Conservation (phyloP, 2,797 vertebrate genomes). For the Halcyon leucocephala region DNA sequence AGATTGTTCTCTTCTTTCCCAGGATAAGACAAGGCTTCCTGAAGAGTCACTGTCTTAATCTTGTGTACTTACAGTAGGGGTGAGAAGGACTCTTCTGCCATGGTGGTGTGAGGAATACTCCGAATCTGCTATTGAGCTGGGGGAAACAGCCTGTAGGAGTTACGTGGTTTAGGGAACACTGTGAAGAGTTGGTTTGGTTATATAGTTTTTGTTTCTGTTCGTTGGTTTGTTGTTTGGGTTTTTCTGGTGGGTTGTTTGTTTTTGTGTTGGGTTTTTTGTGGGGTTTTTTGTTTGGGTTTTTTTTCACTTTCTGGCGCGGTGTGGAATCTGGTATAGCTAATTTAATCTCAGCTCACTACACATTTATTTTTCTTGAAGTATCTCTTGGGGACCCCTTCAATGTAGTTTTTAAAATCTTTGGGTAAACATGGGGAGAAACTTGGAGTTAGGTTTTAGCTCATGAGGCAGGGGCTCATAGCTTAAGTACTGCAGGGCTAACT, state of each 20-base stretch:
- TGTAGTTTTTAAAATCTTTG: background rate
- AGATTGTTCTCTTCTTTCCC: background rate
- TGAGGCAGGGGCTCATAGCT: background rate
- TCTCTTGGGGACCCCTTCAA: background rate
- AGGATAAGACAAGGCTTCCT: background rate
- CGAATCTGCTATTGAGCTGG: background rate
- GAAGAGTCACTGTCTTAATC: background rate
- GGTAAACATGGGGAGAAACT: background rate
- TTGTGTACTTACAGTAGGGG: background rate
- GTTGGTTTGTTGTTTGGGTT: background rate
- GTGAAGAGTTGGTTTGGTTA: background rate
- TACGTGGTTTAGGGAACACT: background rate
- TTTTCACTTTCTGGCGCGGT: background rate
- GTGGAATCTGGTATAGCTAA: background rate
- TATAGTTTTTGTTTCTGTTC: background rate
- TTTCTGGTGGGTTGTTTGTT: background rate
- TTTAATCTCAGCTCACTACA: background rate
- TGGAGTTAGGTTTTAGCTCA: background rate
- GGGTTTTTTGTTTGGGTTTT: background rate
- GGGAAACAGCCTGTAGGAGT: background rate
- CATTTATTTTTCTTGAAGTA: background rate
- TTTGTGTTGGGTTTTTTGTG: too few relatives aligned
- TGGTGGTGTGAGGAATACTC: background rate
- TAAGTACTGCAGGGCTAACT: background rate
- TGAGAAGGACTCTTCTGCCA: background rate